A percentile compares a stretch with the other conserved stretches of the same genome.
Conservation (phyloP, 1,140 invertebrate species). For the Portunus trituberculatus region DNA sequence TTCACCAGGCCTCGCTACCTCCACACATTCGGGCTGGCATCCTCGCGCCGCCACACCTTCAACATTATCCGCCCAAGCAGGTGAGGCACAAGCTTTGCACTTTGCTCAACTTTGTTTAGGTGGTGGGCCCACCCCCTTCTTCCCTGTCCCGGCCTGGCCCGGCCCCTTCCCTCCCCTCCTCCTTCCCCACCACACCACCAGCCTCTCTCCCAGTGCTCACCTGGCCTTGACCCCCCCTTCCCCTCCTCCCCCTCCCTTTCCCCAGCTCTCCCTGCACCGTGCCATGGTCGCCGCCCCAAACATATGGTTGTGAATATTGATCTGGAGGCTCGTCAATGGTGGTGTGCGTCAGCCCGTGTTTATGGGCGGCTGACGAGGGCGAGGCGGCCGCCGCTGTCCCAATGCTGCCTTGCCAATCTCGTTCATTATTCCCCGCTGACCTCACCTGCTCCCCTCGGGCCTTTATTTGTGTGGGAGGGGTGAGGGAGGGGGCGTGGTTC, state of each 20-base stretch:
- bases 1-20: slow-evolving; percentile 37
- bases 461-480: not conserved
- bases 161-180: not conserved
- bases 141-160: not conserved
- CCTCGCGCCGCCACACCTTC: slow-evolving; percentile 29
- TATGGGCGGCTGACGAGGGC: not conserved
- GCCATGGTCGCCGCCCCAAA: slow-evolving; percentile 26
- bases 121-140: not conserved
- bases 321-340: slow-evolving; percentile 56
- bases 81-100: slow-evolving; percentile 30
- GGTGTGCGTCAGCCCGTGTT: slow-evolving; percentile 40
- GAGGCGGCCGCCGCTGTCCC: not conserved
- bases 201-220: not conserved
- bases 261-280: not conserved
- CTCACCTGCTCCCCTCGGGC: not conserved
- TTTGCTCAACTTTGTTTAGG: not conserved
- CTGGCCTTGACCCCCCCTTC: not conserved
- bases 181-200: not conserved
- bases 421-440: not conserved
- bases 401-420: not conserved
- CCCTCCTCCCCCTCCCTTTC: not conserved
- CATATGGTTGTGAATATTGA: slow-evolving; percentile 70
- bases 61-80: slow-evolving; percentile 59
- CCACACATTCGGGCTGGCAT: not conserved
- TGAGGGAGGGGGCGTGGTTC: too few relatives aligned